Conservation (phyloP, 2,113 vertebrate genomes). For the Halcyon malimbica region DNA sequence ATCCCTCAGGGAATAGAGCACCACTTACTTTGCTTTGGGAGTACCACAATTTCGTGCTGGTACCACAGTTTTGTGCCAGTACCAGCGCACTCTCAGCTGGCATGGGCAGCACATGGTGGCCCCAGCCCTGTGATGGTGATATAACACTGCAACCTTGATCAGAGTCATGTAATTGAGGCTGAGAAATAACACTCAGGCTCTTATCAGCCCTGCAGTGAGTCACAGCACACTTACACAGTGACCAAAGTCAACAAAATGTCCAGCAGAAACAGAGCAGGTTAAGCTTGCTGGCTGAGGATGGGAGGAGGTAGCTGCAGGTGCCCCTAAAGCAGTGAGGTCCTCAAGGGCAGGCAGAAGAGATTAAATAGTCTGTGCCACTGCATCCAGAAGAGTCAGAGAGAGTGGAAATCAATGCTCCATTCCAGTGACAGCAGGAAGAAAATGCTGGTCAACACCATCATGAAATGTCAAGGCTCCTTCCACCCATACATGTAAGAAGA, state of each 20-base stretch:
- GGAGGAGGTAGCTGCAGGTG: neutral
- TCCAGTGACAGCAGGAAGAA: neutral
- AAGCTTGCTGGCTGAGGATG: neutral
- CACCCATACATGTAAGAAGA: neutral
- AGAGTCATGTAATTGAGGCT: neutral
- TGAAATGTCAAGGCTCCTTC: neutral
- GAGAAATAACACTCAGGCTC: neutral
- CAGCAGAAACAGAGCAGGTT: fast-evolving
- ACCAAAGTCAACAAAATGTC: neutral
- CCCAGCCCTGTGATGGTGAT: neutral
- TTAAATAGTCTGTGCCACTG: fast-evolving
- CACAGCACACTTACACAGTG: neutral
- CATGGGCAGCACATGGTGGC: neutral
- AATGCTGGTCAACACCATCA: neutral
- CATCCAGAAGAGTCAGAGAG: neutral
- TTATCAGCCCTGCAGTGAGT: neutral
- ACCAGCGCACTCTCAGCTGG: neutral
- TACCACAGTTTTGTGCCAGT: fast-evolving
- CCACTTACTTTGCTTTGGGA: neutral
- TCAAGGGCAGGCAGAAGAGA: neutral
- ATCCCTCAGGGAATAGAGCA: neutral
- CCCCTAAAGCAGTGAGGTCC: fast-evolving
- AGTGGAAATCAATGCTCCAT: fast-evolving
- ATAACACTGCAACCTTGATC: neutral
- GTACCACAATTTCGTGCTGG: fast-evolving